Percentiles rank a stretch among this genome's conserved stretches.
These are phyloP conservation scores for Trematomus loennbergii DNA, from an alignment of 2,113 vertebrate genomes.

Conservation along the genomic window DNA sequence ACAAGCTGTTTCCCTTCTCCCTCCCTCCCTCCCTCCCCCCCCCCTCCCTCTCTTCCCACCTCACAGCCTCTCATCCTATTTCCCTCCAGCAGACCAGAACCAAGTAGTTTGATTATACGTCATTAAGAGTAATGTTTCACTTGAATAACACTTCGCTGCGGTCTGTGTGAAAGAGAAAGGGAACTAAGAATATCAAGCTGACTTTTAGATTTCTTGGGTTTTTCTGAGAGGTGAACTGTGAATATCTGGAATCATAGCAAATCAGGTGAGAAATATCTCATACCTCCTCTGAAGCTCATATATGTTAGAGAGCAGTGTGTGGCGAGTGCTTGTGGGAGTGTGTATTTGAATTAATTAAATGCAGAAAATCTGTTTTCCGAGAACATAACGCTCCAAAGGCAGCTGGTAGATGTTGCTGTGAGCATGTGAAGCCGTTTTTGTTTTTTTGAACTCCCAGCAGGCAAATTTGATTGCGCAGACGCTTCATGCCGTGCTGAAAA, in stretches of 20 bases:
- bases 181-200: not conserved
- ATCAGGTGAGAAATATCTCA: constrained; percentile 28
- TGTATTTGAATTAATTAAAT: constrained; percentile 34
- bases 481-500: constrained; percentile 50
- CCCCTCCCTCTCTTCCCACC: constrained; percentile 8
- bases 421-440: constrained; percentile 40
- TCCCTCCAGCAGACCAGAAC: constrained; percentile 30
- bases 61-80: constrained; percentile 12
- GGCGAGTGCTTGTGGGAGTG: not conserved
- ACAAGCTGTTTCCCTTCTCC: constrained; percentile 2
- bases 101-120: constrained; percentile 25
- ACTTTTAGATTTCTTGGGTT: constrained; percentile 9
- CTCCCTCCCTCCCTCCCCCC: constrained; percentile 1
- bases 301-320: constrained; percentile 3
- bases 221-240: constrained; percentile 9
- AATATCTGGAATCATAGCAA: constrained; percentile 35
- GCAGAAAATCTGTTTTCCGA: constrained; percentile 28
- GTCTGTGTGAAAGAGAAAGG: not conserved
- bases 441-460: constrained; percentile 42
- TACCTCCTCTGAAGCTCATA: not conserved
- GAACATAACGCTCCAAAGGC: constrained; percentile 14
- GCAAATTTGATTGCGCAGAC: constrained; percentile 59
- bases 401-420: constrained; percentile 12
- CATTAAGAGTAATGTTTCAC: constrained; percentile 25
- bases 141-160: not conserved